Base-by-base conservation (phyloP, 37 sponge, comb jelly and placozoan species). In the Corticium candelabrum region DNA sequence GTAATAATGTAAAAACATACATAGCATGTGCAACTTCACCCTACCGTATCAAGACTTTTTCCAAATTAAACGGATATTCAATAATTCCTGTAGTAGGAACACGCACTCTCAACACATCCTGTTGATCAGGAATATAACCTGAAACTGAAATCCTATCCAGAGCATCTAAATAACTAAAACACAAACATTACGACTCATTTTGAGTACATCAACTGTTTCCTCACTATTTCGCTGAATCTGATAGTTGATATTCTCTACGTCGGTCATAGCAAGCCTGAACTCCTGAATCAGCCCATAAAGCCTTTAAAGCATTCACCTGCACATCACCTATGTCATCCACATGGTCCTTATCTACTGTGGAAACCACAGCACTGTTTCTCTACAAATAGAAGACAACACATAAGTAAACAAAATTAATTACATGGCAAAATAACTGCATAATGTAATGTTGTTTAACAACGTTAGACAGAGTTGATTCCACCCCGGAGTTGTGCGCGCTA, bases 221-320 rank as follows among this genome's bases (percentile, higher is more conserved):
- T 91, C 67, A 97, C 92, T 97, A 94, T 81, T 91, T 89, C 27
- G 95, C 85, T 1, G 99, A 97, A 69, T 97, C 99, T 3, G 99
- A 89, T 7, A 97, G 77, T 67, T 97, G 99, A 76, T 85, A 97
- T 40, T 97, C 94, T 73, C 89, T 85, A 37, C 94, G 76, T 68
- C 91, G 75, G 40, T 87, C 84, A 74, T 85, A 97, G 81, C 94
- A 94, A 33, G 29, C 37, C 82, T 84, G 82, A 15, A 97, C 73
- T 2, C 90, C 99, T 21, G 33, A 7, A 41, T 96, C 90, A 1
- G 31, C 32, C 96, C 96, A 96, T 32, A 96, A 40, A 15, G 41
- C 4, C 30, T 40, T 36, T 34, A 95, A 86, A 2, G 76, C 83
- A 29, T 50, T 39, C n/a, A 38, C 62, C 62, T 40, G 43, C 34